A percentile compares a stretch with the other conserved stretches of the same genome.
These are phyloP conservation scores for Eunapius fragilis DNA, from an alignment of 37 sponge, comb jelly and placozoan genomes.

Conservation along the genomic window DNA sequence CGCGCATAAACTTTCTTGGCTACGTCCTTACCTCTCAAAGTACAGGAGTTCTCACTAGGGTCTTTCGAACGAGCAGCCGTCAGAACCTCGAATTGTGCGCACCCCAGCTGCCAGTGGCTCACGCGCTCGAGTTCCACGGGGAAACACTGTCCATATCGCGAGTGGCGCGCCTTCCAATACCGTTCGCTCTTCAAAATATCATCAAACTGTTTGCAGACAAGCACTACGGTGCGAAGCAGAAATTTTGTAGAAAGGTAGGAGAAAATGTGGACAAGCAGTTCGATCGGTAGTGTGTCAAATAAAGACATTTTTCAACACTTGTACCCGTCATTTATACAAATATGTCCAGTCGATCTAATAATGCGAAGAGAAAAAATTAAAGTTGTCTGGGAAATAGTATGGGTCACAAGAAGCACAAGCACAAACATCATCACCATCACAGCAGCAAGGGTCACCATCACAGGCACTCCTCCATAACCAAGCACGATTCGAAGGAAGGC, in stretches of 20 bases:
- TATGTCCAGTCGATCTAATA: too few relatives aligned
- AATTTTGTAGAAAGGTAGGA: slow-evolving; percentile 26
- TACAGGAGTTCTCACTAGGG: not conserved
- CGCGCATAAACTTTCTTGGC: too few relatives aligned
- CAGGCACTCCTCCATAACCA: too few relatives aligned
- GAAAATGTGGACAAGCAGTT: slow-evolving; percentile 33
- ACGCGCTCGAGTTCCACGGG: not conserved
- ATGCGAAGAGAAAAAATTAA: too few relatives aligned
- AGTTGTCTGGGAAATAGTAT: too few relatives aligned
- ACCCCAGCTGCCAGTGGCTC: slow-evolving; percentile 22
- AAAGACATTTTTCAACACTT: too few relatives aligned
- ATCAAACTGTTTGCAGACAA: slow-evolving; percentile 25
- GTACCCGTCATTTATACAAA: too few relatives aligned
- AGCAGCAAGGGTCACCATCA: too few relatives aligned
- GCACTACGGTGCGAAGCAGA: slow-evolving; percentile 1
- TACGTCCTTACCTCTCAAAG: slow-evolving; percentile 18
- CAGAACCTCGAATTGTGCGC: slow-evolving; percentile 32
- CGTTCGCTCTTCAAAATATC: slow-evolving; percentile 18
- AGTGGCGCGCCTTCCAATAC: slow-evolving; percentile 52
- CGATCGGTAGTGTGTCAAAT: slow-evolving; percentile 7
- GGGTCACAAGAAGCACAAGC: too few relatives aligned
- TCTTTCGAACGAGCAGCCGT: not conserved
- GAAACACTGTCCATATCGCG: not conserved
- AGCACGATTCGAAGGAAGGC: too few relatives aligned
- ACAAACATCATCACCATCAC: too few relatives aligned